Percentiles rank a stretch among this genome's conserved stretches.
These are phyloP conservation scores for Drosophila picticornis DNA, from an alignment of 2,888 invertebrate species.

Conservation along the genomic window DNA sequence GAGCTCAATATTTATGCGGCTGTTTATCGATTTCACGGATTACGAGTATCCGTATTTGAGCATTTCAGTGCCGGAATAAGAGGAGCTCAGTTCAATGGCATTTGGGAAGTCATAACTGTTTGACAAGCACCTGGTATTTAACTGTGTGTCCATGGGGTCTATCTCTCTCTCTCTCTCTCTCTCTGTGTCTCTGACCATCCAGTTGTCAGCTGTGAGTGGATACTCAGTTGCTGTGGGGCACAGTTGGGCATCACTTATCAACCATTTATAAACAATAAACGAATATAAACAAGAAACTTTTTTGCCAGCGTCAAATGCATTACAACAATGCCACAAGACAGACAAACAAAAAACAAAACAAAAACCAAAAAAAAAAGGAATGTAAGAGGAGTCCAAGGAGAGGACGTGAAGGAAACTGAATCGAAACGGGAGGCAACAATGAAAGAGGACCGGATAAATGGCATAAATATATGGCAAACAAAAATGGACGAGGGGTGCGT, in stretches of 20 bases:
- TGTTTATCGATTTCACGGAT: conserved; percentile 54
- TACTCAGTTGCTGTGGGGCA: conserved; percentile 28
- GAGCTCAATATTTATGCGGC: conserved; percentile 39
- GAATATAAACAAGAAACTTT: conserved; percentile 79
- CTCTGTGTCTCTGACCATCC: background rate
- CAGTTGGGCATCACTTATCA: conserved; percentile 67
- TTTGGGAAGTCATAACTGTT: conserved; percentile 45
- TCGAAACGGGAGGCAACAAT: conserved; percentile 3
- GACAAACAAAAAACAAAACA: background rate
- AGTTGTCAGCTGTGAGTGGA: conserved; percentile 1
- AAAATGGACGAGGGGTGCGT: conserved; percentile 72
- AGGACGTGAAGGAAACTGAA: background rate
- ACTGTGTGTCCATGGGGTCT: background rate
- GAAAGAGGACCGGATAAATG: conserved; percentile 67
- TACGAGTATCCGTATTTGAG: conserved; percentile 29
- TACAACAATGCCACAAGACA: conserved; percentile 54
- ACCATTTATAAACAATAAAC: conserved; percentile 80
- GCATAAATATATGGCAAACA: conserved; percentile 74
- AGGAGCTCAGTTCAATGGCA: conserved; percentile 22
- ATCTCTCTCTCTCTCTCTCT: background rate
- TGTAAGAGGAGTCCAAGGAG: background rate
- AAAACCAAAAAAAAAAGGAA: background rate
- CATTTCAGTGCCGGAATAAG: conserved; percentile 1
- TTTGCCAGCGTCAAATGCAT: conserved; percentile 70
- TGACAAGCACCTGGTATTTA: conserved; percentile 55